Base-by-base conservation (phyloP, 2,113 vertebrate species). In the Hemicordylus capensis region DNA sequence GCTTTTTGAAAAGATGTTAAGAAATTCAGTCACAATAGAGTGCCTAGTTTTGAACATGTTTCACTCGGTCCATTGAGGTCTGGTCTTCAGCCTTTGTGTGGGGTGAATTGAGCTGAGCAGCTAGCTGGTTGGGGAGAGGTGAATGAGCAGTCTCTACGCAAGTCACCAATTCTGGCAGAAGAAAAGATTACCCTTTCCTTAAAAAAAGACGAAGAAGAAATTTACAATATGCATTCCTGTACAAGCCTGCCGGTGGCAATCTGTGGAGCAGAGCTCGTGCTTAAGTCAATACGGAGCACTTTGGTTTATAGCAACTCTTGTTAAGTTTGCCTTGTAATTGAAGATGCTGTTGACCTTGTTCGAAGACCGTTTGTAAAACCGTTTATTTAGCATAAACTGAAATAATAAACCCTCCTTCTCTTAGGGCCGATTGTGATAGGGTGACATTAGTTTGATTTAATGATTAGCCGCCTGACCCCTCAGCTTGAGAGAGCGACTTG, bases 1-100 rank as follows among this genome's bases (percentile, higher is more conserved):
- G 97, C 98, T 99, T 99, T 99, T 99, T 99, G 98, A 99, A 99
- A 99, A 99, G 98, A 99, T 99, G 98, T 99, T 99, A 99, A 99
- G 99, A 99, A 99, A 99, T 99, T 98, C 99, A 99, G 98, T 99
- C 99, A 99, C 99, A 98, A 99, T 98, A 98, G 98, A 98, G 97
- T 98, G 98, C 97, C 96, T 96, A 97, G 96, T 97, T 97, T 97
- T 97, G 97, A 98, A 97, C 98, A 97, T 98, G 97, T 98, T 98
- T 97, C 98, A 96, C 97, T 97, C 95, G 96, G 98, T 98, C 98
- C 98, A 97, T 97, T 97, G 98, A 98, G 98, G 97, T 97, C 97
- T 94, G 97, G 97, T 97, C 97, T 97, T 97, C 96, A 96, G 98
- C 97, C 97, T 98, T 99, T 99, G 98, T 98, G 97, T 97, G 96